Conservation (phyloP, 2,888 invertebrate species). For the Diplolepis rosae region DNA sequence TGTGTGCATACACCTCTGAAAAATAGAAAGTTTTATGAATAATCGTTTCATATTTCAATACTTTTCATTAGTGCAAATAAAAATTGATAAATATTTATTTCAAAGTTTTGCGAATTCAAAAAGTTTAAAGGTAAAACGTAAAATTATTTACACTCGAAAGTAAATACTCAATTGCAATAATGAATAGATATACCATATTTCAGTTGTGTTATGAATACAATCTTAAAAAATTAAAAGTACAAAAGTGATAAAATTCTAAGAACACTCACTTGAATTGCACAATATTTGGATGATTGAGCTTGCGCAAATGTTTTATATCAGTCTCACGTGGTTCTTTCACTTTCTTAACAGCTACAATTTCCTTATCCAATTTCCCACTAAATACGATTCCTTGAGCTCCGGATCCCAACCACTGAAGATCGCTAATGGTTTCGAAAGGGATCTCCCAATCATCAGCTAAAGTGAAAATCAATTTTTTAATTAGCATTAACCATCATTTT, state of each 20-base stretch:
- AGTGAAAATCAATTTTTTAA: slow-evolving; percentile 32
- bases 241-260: no score
- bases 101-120: no score
- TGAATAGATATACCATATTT: no score
- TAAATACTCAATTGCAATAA: no score
- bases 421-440: slow-evolving; percentile 91
- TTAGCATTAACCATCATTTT: background rate
- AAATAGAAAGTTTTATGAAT: slow-evolving; percentile 41
- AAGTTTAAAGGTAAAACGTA: no score
- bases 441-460: slow-evolving; percentile 93
- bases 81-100: no score
- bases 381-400: slow-evolving; percentile 98
- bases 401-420: slow-evolving; percentile 92
- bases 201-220: no score
- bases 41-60: no score
- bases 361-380: slow-evolving; percentile 86
- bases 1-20: slow-evolving; percentile 93
- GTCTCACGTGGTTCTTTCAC: slow-evolving; percentile 94
- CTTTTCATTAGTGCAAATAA: no score
- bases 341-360: slow-evolving; percentile 97
- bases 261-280: slow-evolving; percentile 86
- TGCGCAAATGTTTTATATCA: slow-evolving; percentile 91
- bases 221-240: no score
- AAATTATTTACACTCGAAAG: background rate
- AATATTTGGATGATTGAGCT: slow-evolving; percentile 96